phyloP scores from a whole-genome alignment of 2,888 invertebrate genomes.

The Sarcophaga carnaria region DNA sequence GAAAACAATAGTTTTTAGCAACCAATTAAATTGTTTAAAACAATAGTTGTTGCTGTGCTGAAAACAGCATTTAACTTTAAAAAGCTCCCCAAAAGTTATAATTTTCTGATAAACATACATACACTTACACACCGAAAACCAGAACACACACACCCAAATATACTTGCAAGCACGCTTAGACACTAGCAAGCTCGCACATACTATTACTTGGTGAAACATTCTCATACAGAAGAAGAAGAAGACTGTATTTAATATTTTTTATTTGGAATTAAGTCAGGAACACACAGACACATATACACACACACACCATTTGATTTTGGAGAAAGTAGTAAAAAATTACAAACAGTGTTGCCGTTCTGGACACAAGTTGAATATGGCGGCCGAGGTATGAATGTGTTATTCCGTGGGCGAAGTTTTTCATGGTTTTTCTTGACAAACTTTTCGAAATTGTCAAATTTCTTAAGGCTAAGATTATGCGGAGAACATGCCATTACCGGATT shows the following conservation, averaged over 20 bases:
- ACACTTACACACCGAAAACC: constrained; percentile 34
- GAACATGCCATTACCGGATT: too few relatives aligned
- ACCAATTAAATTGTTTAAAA: constrained; percentile 69
- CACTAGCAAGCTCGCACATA: not conserved
- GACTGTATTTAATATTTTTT: not conserved
- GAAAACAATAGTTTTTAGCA: constrained; percentile 65
- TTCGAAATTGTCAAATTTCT: too few relatives aligned
- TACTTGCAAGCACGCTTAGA: not conserved
- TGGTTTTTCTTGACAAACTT: too few relatives aligned
- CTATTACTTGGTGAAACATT: not conserved
- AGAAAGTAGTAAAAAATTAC: not conserved
- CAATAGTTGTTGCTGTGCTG: constrained; percentile 63
- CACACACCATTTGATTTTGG: not conserved
- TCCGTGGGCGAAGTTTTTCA: too few relatives aligned
- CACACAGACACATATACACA: not conserved
- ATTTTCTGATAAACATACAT: constrained; percentile 65
- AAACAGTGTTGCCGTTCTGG: not conserved
- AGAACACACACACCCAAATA: not conserved
- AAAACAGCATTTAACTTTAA: constrained; percentile 64
- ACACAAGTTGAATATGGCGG: too few relatives aligned
- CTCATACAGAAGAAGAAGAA: not conserved
- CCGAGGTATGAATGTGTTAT: too few relatives aligned
- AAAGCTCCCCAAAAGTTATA: constrained; percentile 63
- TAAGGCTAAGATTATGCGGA: too few relatives aligned
- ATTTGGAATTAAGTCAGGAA: constrained; percentile 29